Conservation (phyloP, 2,888 invertebrate genomes). For the Pristionchus mayeri region DNA sequence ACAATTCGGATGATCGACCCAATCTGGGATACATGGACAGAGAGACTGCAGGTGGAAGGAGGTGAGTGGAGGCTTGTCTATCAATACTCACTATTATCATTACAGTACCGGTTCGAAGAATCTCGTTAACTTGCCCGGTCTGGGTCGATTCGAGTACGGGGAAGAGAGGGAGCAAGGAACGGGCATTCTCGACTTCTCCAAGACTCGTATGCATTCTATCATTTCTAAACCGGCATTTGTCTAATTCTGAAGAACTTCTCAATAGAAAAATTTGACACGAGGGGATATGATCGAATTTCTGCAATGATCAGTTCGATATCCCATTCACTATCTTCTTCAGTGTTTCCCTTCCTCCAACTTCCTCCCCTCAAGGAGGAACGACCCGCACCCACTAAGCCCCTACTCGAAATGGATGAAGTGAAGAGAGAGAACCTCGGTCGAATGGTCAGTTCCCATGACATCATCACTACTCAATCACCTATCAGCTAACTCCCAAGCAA, state of each 20-base stretch:
- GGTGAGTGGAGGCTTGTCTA: neutral
- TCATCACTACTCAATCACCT: too few species aligned
- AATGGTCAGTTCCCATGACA: neutral
- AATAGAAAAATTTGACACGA: too few species aligned
- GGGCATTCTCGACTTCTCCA: constrained; percentile 64
- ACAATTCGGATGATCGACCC: constrained; percentile 62
- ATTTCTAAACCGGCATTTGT: too few species aligned
- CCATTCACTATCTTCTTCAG: too few species aligned
- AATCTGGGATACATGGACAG: constrained; percentile 68
- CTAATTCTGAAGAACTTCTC: too few species aligned
- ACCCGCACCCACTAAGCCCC: neutral
- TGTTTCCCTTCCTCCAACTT: constrained; percentile 64
- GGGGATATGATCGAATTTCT: too few species aligned
- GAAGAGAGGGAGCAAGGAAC: constrained; percentile 63
- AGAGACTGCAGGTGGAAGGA: constrained; percentile 49
- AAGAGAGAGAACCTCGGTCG: constrained; percentile 13
- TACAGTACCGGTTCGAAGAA: constrained; percentile 35
- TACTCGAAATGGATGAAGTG: constrained; percentile 20
- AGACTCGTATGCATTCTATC: constrained; percentile 55
- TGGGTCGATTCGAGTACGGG: constrained; percentile 50
- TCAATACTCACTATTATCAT: neutral
- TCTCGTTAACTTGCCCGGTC: constrained; percentile 5
- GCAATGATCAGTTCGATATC: too few species aligned
- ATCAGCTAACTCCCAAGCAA: constrained; percentile 12
- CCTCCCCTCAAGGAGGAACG: constrained; percentile 62